These are phyloP conservation scores for Lepidocyrtoides sp. DNA, from an alignment of 2,888 invertebrate species.

Conservation along the genomic window DNA sequence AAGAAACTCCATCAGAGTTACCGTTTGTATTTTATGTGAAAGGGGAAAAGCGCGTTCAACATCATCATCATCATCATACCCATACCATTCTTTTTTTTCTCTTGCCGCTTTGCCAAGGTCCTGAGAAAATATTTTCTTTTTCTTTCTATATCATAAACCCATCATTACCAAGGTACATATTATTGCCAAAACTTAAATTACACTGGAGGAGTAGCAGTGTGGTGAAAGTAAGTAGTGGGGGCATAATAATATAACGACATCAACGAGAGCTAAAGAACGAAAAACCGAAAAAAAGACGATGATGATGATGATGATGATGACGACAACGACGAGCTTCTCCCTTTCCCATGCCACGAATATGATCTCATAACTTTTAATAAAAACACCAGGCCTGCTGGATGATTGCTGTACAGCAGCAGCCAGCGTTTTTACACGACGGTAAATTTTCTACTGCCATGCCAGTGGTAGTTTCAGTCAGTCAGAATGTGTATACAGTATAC, in stretches of 20 bases:
- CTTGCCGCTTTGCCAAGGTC: slow-evolving; percentile 33
- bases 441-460: too few species aligned
- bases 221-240: not conserved
- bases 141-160: slow-evolving; percentile 72
- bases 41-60: not conserved
- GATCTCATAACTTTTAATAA: slow-evolving; percentile 79
- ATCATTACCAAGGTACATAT: slow-evolving; percentile 69
- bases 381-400: slow-evolving; percentile 57
- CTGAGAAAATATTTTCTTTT: slow-evolving; percentile 70
- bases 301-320: not conserved
- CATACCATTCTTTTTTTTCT: not conserved
- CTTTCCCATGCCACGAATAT: slow-evolving; percentile 28
- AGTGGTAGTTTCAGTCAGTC: not conserved
- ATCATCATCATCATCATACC: too few species aligned
- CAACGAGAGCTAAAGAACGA: too few species aligned
- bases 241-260: slow-evolving; percentile 27
- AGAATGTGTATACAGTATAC: too few species aligned
- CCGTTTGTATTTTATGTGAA: slow-evolving; percentile 31
- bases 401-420: slow-evolving; percentile 15
- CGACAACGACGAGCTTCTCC: slow-evolving; percentile 31
- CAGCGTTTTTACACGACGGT: too few species aligned
- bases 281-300: slow-evolving; percentile 12
- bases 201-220: slow-evolving; percentile 6
- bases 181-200: slow-evolving; percentile 56
- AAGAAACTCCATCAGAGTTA: slow-evolving; percentile 27